Evolutionary conservation across 2,888 invertebrate genomes (phyloP), one percentile per base, ranked within the genome.

Genomic region (Sturmia bella): DNA sequence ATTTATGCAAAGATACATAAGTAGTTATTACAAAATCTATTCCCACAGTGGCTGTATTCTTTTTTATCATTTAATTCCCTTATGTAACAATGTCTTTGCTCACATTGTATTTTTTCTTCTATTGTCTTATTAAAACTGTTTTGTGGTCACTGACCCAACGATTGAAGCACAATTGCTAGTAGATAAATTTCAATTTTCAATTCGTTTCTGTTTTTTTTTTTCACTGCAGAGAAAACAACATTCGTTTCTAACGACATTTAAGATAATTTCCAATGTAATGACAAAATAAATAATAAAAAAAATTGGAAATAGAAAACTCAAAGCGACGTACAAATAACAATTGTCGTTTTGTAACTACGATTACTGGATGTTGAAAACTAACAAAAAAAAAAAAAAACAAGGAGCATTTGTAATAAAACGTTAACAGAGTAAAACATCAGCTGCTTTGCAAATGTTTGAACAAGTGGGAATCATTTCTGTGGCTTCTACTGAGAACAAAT

Each of bases 191-290:
- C 27, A 79, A 48, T 68, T 52, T 37, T 52, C 72, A 57, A 37
- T 72, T 43, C 3, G 1, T 52, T 19, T 50, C 41, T 24, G 1
- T 27, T 61, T 43, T 1, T 43, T 24, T 52, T 64, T 63, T 61
- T 43, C 17, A n/a, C 57, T 45, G 17, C 48, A 17, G n/a, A n/a
- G n/a, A 64, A 32, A 32, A 32, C 15, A 21, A 45, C 54, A 72
- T 75, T 45, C 48, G n/a, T 52, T 79, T 73, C 39, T 61, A 79
- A 79, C 75, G 70, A 69, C 45, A 21, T 52, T 61, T 52, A 39
- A 24, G 43, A 57, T 66, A 68, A 52, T 15, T 75, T 50, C 41
- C 61, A 72, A 66, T 66, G 76, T 80, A 80, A 73, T 61, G 61
- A 59, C 72, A 80, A 54, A 66, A 61, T 37, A 54, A 39, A 63